phyloP scores from a whole-genome alignment of 2,797 vertebrate genomes.

The Chanos chanos region DNA sequence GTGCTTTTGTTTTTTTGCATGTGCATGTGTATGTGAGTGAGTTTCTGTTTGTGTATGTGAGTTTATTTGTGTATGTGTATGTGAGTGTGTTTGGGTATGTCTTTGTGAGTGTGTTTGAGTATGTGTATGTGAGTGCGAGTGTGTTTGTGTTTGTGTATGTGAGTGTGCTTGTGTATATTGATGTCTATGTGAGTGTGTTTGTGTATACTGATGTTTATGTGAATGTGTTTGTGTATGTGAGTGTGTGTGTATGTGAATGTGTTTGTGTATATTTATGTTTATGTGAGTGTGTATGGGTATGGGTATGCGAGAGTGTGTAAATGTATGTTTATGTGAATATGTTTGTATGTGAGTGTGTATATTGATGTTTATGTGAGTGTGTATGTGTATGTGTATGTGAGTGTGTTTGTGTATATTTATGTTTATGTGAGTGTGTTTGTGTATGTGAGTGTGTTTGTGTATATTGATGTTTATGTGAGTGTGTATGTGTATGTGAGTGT shows the following conservation, averaged over 20 bases:
- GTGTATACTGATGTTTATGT: too few relatives aligned
- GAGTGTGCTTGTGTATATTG: too few relatives aligned
- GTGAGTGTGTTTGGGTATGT: neutral
- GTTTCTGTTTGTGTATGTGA: neutral
- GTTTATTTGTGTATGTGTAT: neutral
- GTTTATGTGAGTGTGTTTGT: neutral
- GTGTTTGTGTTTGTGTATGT: neutral
- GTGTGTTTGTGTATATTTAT: neutral
- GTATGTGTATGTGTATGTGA: too few relatives aligned
- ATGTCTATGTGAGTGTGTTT: too few relatives aligned
- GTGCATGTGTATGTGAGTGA: neutral
- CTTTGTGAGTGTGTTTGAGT: too few relatives aligned
- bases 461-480: too few relatives aligned
- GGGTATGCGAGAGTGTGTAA: too few relatives aligned
- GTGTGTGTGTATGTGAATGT: slow-evolving; percentile 12
- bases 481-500: too few relatives aligned
- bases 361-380: too few relatives aligned
- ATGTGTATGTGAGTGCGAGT: neutral
- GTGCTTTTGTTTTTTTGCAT: neutral
- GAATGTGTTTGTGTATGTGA: too few relatives aligned
- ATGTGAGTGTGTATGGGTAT: too few relatives aligned
- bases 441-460: neutral
- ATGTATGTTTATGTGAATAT: too few relatives aligned
- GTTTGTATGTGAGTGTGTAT: neutral
- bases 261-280: neutral